A percentile compares a stretch with the other conserved stretches of the same genome.
phyloP scores from a whole-genome alignment of 2,888 invertebrate genomes.

The Nemoura dubitans region DNA sequence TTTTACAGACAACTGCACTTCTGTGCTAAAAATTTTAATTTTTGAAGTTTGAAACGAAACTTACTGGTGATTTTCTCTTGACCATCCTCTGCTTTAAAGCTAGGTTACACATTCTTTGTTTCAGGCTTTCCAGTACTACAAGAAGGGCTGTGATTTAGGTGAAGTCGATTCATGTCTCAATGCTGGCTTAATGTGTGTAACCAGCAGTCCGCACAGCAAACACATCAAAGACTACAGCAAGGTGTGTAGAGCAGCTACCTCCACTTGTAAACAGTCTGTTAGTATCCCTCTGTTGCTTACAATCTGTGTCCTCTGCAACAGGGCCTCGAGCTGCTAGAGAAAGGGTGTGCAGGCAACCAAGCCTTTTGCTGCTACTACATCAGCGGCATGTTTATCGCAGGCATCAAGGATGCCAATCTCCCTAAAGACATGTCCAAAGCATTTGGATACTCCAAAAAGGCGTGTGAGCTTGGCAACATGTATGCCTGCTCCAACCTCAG shows the following conservation, averaged over 20 bases:
- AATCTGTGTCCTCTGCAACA: slow-evolving; percentile 45
- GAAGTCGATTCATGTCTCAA: slow-evolving; percentile 79
- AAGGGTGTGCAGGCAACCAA: slow-evolving; percentile 65
- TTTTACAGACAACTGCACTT: not conserved
- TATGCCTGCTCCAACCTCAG: slow-evolving; percentile 91
- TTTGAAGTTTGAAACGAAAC: too few relatives aligned
- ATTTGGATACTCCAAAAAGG: slow-evolving; percentile 77
- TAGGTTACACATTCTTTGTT: not conserved
- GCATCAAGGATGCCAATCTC: slow-evolving; percentile 70
- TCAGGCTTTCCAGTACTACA: slow-evolving; percentile 74
- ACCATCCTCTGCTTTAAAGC: too few relatives aligned
- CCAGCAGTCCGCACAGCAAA: slow-evolving; percentile 50
- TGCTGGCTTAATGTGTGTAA: slow-evolving; percentile 74
- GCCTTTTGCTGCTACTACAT: slow-evolving; percentile 82
- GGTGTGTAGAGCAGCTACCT: slow-evolving; percentile 35
- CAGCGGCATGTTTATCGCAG: slow-evolving; percentile 80
- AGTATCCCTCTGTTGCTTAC: too few relatives aligned
- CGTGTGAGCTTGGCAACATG: slow-evolving; percentile 85
- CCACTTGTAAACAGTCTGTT: not conserved
- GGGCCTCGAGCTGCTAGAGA: slow-evolving; percentile 65
- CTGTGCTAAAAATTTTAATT: not conserved
- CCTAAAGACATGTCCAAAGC: slow-evolving; percentile 78
- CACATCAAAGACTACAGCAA: slow-evolving; percentile 45
- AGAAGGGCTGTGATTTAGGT: slow-evolving; percentile 79
- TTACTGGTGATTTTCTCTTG: too few relatives aligned